A percentile compares a stretch with the other conserved stretches of the same genome.
These are phyloP conservation scores for Microcebus lehilahytsara DNA, from an alignment of 2,113 vertebrate genomes.

Conservation along the genomic window DNA sequence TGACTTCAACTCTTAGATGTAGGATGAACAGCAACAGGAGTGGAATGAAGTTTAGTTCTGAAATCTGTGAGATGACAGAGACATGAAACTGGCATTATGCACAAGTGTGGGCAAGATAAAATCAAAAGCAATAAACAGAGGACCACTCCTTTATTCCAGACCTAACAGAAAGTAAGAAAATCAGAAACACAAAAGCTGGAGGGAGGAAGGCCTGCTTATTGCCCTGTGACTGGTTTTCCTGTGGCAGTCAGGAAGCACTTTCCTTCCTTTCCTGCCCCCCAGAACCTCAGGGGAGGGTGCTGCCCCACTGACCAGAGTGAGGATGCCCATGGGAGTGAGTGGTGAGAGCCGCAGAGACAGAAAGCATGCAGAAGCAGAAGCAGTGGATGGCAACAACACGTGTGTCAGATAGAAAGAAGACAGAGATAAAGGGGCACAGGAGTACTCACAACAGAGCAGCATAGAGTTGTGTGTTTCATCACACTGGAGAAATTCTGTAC, in stretches of 20 bases:
- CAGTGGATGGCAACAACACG: not conserved
- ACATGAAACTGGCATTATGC: not conserved
- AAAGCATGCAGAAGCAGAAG: not conserved
- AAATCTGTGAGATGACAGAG: not conserved
- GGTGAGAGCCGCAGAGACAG: not conserved
- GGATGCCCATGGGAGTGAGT: no score
- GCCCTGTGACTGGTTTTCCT: not conserved
- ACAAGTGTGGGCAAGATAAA: not conserved
- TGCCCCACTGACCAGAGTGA: not conserved
- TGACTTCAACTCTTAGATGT: not conserved
- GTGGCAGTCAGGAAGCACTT: not conserved
- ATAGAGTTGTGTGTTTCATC: fast-evolving
- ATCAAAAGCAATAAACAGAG: not conserved
- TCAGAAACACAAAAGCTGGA: not conserved
- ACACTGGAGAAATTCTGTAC: not conserved
- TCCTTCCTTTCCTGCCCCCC: not conserved
- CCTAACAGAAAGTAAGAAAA: not conserved
- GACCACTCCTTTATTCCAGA: not conserved
- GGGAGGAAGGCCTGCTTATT: not conserved
- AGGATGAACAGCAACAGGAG: not conserved
- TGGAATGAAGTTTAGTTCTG: not conserved
- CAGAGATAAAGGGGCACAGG: not conserved
- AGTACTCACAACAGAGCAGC: no score
- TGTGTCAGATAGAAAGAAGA: not conserved
- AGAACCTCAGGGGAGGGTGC: not conserved